Conservation (phyloP, 2,797 vertebrate species). For the Helicolenus hilgendorfi region DNA sequence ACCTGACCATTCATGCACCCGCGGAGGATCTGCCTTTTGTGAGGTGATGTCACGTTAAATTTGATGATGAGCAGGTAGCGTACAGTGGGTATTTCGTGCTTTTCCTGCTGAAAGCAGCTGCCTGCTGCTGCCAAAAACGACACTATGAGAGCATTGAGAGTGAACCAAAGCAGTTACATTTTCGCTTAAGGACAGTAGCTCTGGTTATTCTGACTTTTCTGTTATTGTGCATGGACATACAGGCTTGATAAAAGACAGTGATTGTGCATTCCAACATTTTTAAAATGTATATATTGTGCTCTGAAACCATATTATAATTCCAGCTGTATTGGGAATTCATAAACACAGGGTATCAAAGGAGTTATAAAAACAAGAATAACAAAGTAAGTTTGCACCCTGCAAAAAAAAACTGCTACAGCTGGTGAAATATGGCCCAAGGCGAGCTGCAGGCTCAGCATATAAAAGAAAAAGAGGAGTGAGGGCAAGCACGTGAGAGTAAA, state of each 20-base stretch:
- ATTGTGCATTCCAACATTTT: not conserved
- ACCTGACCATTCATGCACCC: not conserved
- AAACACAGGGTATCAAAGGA: not conserved
- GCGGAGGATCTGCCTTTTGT: not conserved
- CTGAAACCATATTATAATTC: not conserved
- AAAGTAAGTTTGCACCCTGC: not conserved
- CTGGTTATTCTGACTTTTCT: not conserved
- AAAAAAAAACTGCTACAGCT: conserved; percentile 11
- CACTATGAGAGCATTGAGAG: not conserved
- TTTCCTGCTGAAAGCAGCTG: not conserved
- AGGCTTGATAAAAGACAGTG: not conserved
- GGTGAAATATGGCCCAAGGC: conserved; percentile 10
- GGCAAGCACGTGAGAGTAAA: not conserved
- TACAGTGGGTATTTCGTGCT: not conserved
- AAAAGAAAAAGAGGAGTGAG: not conserved
- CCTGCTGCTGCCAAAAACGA: not conserved
- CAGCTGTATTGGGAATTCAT: not conserved
- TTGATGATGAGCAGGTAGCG: not conserved
- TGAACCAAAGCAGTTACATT: not conserved
- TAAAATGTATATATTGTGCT: not conserved
- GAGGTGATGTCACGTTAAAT: not conserved
- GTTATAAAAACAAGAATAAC: not conserved
- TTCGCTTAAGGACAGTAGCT: not conserved
- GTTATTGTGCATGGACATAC: not conserved
- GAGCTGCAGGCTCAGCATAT: conserved; percentile 40